These are phyloP conservation scores for Quiscalus mexicanus DNA, from an alignment of 2,113 vertebrate species.

Conservation along the genomic window DNA sequence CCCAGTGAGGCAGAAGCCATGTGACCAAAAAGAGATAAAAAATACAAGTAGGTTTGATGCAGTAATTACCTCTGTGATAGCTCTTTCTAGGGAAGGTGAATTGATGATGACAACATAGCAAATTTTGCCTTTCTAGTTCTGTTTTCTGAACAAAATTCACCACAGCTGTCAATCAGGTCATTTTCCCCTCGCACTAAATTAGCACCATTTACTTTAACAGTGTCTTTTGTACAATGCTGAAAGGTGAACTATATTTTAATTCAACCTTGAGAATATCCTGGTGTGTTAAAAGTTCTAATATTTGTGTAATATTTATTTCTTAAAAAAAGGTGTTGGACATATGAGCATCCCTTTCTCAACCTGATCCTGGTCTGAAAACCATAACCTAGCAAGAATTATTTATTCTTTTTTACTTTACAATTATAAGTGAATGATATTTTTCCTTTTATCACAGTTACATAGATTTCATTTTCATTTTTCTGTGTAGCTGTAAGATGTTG, in stretches of 20 bases:
- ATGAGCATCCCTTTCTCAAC: not conserved
- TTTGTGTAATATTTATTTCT: not conserved
- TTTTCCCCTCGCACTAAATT: slow-evolving; percentile 26
- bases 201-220: slow-evolving; percentile 44
- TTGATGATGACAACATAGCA: slow-evolving; percentile 21
- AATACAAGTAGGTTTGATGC: not conserved
- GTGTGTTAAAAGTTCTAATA: not conserved
- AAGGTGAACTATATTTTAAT: not conserved
- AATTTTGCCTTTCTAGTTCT: slow-evolving; percentile 40
- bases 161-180: slow-evolving; percentile 46
- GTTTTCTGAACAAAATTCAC: slow-evolving; percentile 49
- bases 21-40: not conserved
- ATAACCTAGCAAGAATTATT: not conserved
- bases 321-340: not conserved
- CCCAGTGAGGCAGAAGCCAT: not conserved
- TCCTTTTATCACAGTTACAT: not conserved
- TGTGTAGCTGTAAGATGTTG: not conserved
- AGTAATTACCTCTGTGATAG: slow-evolving; percentile 47
- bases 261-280: not conserved
- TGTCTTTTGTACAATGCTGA: slow-evolving; percentile 16
- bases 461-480: not conserved
- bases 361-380: not conserved
- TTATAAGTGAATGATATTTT: not conserved
- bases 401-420: not conserved
- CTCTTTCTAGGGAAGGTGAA: slow-evolving; percentile 27